These are phyloP conservation scores for Heteromyza rotundicornis DNA, from an alignment of 2,888 invertebrate species.

Conservation along the genomic window DNA sequence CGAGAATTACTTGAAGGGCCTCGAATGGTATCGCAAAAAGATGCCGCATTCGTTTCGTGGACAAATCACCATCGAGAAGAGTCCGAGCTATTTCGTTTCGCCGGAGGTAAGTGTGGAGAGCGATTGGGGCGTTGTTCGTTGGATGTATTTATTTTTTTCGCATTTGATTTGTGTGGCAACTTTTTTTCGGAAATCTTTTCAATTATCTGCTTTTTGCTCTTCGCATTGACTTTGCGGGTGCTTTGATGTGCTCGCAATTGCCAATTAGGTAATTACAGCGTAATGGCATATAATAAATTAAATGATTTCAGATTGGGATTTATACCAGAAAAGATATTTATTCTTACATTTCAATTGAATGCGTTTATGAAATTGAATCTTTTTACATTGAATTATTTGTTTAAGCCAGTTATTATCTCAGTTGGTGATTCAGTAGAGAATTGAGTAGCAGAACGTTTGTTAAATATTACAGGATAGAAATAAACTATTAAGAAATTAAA, in stretches of 20 bases:
- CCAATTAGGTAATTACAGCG: slow-evolving; percentile 48
- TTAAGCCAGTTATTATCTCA: too few species aligned
- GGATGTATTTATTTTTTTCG: not conserved
- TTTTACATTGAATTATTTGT: too few species aligned
- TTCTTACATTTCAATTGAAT: not conserved
- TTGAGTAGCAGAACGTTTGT: too few species aligned
- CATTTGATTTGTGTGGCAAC: not conserved
- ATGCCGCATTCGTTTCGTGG: slow-evolving; percentile 93
- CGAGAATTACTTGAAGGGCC: slow-evolving; percentile 87
- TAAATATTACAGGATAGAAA: too few species aligned
- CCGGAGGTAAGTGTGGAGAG: slow-evolving; percentile 79
- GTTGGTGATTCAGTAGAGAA: too few species aligned
- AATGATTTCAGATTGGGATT: not conserved
- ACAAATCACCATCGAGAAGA: slow-evolving; percentile 96
- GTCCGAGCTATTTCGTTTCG: slow-evolving; percentile 96
- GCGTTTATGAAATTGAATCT: too few species aligned
- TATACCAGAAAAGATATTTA: not conserved
- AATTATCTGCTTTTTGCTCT: slow-evolving; percentile 15
- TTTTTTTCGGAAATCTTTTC: not conserved
- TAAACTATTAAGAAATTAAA: too few species aligned
- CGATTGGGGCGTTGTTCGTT: too few species aligned
- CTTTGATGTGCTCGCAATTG: slow-evolving; percentile 47
- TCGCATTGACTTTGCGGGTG: slow-evolving; percentile 11
- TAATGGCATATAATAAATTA: not conserved
- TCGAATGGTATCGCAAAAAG: slow-evolving; percentile 93